Evolutionary conservation across 2,113 vertebrate genomes (phyloP).

Genomic region (Clarias batrachus): DNA sequence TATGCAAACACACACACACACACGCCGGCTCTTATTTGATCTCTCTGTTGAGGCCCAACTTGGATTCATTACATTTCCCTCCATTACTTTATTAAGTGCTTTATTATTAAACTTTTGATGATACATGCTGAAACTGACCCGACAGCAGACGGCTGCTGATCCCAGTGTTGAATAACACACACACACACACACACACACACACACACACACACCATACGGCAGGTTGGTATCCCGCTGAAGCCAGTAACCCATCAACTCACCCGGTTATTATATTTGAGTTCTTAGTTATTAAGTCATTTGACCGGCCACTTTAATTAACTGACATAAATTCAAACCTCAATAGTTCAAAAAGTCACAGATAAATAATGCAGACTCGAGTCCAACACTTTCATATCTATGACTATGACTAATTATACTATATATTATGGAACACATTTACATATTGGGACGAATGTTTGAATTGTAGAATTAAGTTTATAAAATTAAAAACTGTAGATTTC

Average conservation of each 20-base stretch:
- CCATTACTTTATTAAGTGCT: conserved; percentile 49
- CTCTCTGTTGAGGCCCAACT: neutral
- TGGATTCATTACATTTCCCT: conserved; percentile 35
- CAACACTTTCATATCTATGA: neutral
- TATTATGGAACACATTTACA: too few relatives aligned
- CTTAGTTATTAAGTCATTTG: neutral
- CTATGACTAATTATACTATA: too few relatives aligned
- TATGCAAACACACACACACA: conserved; percentile 16
- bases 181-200: conserved; percentile 15
- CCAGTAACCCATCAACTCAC: neutral
- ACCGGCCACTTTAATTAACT: neutral
- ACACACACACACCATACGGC: conserved; percentile 34
- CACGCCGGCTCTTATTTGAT: conserved; percentile 10
- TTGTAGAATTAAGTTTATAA: too few relatives aligned
- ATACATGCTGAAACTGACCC: conserved; percentile 24
- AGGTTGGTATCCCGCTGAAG: conserved; percentile 24
- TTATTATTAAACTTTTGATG: conserved; percentile 50
- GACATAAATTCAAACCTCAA: neutral
- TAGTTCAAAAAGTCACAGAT: neutral
- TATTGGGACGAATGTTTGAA: too few relatives aligned
- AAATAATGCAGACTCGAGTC: neutral
- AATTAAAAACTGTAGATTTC: neutral
- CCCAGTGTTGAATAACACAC: conserved; percentile 42
- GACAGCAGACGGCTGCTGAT: conserved; percentile 25
- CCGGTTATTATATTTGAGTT: neutral